Conservation (phyloP, 30 jellyfish, hydroid and myxozoan genomes). For the Aurelia sp. region DNA sequence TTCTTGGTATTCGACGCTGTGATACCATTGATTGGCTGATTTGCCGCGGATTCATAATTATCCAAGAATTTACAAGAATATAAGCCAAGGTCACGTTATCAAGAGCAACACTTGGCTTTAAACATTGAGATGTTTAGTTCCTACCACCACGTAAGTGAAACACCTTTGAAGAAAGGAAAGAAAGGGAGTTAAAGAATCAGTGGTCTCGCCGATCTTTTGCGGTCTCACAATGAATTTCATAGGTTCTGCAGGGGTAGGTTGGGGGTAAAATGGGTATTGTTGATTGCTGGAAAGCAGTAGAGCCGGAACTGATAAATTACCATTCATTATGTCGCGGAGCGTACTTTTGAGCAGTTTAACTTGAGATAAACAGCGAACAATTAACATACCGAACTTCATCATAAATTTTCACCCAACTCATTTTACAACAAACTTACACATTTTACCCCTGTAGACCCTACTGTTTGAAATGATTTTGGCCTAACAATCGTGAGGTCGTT, state of each 20-base stretch:
- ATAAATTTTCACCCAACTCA: too few relatives aligned
- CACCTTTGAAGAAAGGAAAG: slow-evolving; percentile 15
- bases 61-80: slow-evolving; percentile 2
- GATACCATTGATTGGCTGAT: background rate
- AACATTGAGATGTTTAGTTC: slow-evolving; percentile 12
- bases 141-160: slow-evolving; percentile 59
- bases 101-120: slow-evolving; percentile 7
- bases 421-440: too few relatives aligned
- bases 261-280: too few relatives aligned
- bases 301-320: too few relatives aligned
- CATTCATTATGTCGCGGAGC: too few relatives aligned
- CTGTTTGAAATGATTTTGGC: too few relatives aligned
- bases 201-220: background rate
- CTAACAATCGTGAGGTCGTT: too few relatives aligned
- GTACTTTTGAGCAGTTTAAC: too few relatives aligned
- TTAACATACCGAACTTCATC: too few relatives aligned
- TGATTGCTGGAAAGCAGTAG: too few relatives aligned
- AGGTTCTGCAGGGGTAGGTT: background rate
- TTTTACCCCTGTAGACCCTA: too few relatives aligned
- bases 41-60: slow-evolving; percentile 1
- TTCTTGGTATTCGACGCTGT: background rate
- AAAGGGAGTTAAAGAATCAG: background rate
- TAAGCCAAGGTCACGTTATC: background rate
- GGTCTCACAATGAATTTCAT: background rate
- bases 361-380: too few relatives aligned